phyloP scores from a whole-genome alignment of 2,888 invertebrate genomes.

The Pheosia gnoma region DNA sequence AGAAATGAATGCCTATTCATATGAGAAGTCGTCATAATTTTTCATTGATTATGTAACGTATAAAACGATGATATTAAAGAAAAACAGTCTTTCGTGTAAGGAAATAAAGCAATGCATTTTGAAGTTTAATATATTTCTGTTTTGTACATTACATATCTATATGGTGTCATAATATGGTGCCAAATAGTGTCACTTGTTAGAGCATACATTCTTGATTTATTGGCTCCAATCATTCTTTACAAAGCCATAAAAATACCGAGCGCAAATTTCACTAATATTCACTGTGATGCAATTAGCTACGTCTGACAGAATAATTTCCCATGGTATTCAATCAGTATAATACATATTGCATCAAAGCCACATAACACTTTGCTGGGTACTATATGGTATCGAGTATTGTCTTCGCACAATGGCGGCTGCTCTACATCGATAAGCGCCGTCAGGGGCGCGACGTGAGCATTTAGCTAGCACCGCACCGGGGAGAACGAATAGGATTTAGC shows the following conservation, averaged over 20 bases:
- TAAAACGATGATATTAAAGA: background rate
- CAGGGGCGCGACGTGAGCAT: background rate
- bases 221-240: background rate
- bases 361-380: background rate
- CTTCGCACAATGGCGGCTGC: background rate
- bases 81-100: background rate
- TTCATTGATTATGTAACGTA: background rate
- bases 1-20: background rate
- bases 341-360: background rate
- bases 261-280: too few relatives aligned
- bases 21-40: background rate
- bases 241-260: too few relatives aligned
- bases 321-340: background rate
- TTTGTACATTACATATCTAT: too few relatives aligned
- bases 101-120: background rate
- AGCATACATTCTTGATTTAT: background rate
- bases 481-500: background rate
- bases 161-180: too few relatives aligned
- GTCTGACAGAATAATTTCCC: too few relatives aligned
- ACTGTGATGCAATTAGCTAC: background rate
- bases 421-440: conserved; percentile 2
- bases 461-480: background rate
- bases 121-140: too few relatives aligned
- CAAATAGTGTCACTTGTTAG: too few relatives aligned
- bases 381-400: background rate